Percentiles rank a stretch among this genome's conserved stretches.
phyloP scores from a whole-genome alignment of 2,888 invertebrate species.

The Trichogramma evanescens region DNA sequence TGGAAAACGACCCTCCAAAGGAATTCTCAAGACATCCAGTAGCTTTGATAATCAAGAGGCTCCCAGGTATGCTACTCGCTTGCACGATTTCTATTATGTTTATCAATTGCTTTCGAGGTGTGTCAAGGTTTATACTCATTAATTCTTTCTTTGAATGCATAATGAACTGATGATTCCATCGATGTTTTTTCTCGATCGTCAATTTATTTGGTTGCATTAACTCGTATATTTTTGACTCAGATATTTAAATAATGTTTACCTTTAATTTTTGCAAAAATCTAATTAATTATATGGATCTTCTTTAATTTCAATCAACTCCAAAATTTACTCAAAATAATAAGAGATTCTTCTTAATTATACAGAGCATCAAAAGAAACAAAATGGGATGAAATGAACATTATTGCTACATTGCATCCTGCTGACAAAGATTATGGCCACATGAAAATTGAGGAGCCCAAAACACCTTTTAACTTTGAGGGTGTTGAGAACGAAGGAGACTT shows the following conservation, averaged over 20 bases:
- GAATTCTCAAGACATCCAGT: conserved; percentile 86
- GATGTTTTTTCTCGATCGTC: no score
- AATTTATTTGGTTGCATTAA: no score
- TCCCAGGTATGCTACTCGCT: conserved; percentile 35
- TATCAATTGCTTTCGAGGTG: background rate
- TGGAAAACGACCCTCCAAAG: conserved; percentile 77
- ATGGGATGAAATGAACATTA: conserved; percentile 98
- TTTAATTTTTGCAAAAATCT: background rate
- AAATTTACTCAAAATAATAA: background rate
- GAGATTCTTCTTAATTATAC: background rate
- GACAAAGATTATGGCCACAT: conserved; percentile 99
- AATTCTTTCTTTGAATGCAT: no score
- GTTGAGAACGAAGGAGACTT: conserved; percentile 56
- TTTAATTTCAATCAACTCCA: background rate
- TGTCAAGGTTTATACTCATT: no score
- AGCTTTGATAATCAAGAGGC: conserved; percentile 73
- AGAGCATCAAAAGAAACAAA: conserved; percentile 59
- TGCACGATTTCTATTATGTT: background rate
- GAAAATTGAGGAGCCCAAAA: conserved; percentile 98
- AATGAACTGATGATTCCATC: no score
- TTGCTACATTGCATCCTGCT: conserved; percentile 93
- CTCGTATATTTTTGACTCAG: background rate
- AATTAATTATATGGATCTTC: background rate
- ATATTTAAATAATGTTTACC: background rate
- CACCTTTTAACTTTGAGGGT: conserved; percentile 68